These are phyloP conservation scores for Chloroclysta siterata DNA, from an alignment of 2,888 invertebrate species.

Conservation along the genomic window DNA sequence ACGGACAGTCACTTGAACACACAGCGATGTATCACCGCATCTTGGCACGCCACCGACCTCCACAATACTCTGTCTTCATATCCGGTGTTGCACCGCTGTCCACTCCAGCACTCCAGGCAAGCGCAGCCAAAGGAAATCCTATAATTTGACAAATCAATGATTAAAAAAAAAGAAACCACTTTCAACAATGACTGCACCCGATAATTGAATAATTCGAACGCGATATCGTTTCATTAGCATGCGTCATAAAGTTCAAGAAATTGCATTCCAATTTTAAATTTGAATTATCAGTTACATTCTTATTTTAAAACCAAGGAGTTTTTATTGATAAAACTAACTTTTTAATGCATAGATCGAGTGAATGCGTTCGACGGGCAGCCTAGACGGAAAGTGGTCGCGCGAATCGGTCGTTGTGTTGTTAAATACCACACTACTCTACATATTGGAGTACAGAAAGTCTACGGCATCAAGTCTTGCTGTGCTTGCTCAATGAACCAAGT, in stretches of 20 bases:
- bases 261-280: slow-evolving; percentile 44
- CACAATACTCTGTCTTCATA: slow-evolving; percentile 60
- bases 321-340: slow-evolving; percentile 51
- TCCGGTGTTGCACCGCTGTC: slow-evolving; percentile 55
- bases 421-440: slow-evolving; percentile 81
- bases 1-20: slow-evolving; percentile 52
- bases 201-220: slow-evolving; percentile 56
- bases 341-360: slow-evolving; percentile 51
- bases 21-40: slow-evolving; percentile 61
- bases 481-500: slow-evolving; percentile 32
- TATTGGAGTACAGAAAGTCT: slow-evolving; percentile 68
- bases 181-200: slow-evolving; percentile 64
- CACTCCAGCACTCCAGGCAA: slow-evolving; percentile 62
- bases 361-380: slow-evolving; percentile 71
- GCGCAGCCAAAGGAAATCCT: slow-evolving; percentile 75
- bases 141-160: slow-evolving; percentile 74
- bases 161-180: slow-evolving; percentile 69
- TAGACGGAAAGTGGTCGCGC: slow-evolving; percentile 76
- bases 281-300: slow-evolving; percentile 12
- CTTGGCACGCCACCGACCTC: slow-evolving; percentile 48
- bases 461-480: slow-evolving; percentile 35
- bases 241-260: slow-evolving; percentile 50
- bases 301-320: slow-evolving; percentile 8
- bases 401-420: slow-evolving; percentile 72
- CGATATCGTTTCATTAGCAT: slow-evolving; percentile 42